Conservation (phyloP, 2,113 vertebrate genomes). For the Osmerus eperlanus region DNA sequence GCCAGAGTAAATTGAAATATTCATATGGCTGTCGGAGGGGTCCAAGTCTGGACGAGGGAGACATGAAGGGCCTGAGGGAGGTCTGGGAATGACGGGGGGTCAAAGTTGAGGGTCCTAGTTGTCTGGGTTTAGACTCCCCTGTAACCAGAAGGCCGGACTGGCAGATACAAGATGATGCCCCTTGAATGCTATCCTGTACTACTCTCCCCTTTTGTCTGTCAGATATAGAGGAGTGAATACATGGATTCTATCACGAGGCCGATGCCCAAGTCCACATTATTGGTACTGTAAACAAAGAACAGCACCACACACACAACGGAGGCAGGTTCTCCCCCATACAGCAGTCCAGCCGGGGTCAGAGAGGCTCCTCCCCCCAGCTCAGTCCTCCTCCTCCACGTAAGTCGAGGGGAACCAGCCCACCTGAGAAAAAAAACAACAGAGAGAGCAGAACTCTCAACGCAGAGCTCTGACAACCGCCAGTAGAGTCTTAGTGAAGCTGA, state of each 20-base stretch:
- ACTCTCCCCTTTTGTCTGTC: not conserved
- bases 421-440: constrained; percentile 56
- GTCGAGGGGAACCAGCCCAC: constrained; percentile 96
- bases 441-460: not conserved
- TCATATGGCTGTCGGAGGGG: not conserved
- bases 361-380: constrained; percentile 38
- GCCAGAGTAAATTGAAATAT: not conserved
- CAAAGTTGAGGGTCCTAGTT: not conserved
- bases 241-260: too few relatives aligned
- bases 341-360: not conserved
- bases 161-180: not conserved
- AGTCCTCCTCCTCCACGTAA: constrained; percentile 93
- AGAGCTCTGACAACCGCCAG: not conserved
- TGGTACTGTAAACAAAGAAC: not conserved
- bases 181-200: not conserved
- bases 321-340: too few relatives aligned
- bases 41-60: not conserved
- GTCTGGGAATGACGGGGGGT: not conserved
- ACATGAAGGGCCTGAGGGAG: not conserved
- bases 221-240: not conserved
- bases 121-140: too few relatives aligned
- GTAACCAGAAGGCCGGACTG: not conserved
- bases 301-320: not conserved
- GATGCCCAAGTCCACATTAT: too few relatives aligned
- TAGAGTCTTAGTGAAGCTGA: not conserved